These are phyloP conservation scores for Aporophyla lueneburgensis DNA, from an alignment of 2,888 invertebrate species.

Conservation along the genomic window DNA sequence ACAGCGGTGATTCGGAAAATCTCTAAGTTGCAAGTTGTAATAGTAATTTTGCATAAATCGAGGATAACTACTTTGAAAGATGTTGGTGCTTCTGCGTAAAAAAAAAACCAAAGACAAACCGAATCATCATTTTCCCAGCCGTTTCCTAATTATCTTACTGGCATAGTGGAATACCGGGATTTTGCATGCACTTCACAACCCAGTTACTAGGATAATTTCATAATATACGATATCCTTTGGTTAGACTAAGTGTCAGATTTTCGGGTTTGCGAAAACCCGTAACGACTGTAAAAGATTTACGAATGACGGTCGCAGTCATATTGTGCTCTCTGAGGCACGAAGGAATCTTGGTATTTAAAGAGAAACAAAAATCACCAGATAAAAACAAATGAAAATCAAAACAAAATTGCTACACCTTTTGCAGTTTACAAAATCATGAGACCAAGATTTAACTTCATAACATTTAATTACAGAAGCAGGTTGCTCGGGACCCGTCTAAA, in stretches of 20 bases:
- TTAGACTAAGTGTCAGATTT: no score
- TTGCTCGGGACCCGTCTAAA: constrained; percentile 13
- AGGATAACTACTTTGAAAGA: not conserved
- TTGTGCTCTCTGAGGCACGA: no score
- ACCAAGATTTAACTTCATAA: constrained; percentile 14
- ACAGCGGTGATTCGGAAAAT: not conserved
- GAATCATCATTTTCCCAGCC: no score
- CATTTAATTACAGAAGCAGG: constrained; percentile 39
- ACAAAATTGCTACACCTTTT: not conserved
- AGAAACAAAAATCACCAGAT: not conserved
- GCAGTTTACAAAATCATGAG: constrained; percentile 15
- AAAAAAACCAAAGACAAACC: not conserved
- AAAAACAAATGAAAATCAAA: not conserved
- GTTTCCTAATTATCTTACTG: no score
- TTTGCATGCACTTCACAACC: no score
- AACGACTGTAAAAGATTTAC: no score
- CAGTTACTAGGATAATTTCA: no score
- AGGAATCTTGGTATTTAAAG: not conserved
- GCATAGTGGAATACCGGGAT: no score
- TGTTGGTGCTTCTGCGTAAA: not conserved
- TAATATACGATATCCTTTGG: no score
- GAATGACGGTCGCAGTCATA: no score
- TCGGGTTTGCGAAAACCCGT: no score
- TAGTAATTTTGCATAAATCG: not conserved
- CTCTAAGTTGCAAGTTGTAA: not conserved